phyloP scores from a whole-genome alignment of 2,888 invertebrate genomes.

The Rotaria socialis region DNA sequence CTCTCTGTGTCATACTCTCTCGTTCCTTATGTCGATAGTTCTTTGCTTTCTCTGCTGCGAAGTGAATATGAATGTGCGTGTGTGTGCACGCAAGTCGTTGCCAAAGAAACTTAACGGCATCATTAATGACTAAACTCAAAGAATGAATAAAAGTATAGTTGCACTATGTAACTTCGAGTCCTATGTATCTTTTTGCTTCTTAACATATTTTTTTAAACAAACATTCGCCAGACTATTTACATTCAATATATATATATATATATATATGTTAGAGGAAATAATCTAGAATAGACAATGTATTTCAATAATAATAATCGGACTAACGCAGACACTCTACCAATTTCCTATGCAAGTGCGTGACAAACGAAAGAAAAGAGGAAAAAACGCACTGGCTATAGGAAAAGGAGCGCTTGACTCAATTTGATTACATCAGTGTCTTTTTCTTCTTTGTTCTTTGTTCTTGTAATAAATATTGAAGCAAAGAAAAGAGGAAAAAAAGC shows the following conservation, averaged over 20 bases:
- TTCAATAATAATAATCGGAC: background rate
- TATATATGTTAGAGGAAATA: background rate
- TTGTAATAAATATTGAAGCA: background rate
- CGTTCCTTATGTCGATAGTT: conserved; percentile 10
- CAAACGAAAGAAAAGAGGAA: background rate
- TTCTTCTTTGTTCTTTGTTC: background rate
- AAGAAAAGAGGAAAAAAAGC: background rate
- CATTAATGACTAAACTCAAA: conserved; percentile 8
- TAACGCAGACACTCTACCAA: background rate
- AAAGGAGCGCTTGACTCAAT: conserved; percentile 24
- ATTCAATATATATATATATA: background rate
- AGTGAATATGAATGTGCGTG: background rate
- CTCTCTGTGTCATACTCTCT: background rate
- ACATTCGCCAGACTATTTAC: background rate
- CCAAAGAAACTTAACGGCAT: background rate
- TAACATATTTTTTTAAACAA: background rate
- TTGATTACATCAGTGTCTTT: conserved; percentile 25
- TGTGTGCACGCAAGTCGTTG: conserved; percentile 4
- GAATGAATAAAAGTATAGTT: background rate
- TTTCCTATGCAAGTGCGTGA: conserved; percentile 13
- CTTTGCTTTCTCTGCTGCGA: background rate
- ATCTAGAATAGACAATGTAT: background rate
- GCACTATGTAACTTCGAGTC: background rate
- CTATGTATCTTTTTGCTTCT: background rate
- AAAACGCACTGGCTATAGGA: background rate